Conservation (phyloP, 2,113 vertebrate species). For the Noturus placidus region DNA sequence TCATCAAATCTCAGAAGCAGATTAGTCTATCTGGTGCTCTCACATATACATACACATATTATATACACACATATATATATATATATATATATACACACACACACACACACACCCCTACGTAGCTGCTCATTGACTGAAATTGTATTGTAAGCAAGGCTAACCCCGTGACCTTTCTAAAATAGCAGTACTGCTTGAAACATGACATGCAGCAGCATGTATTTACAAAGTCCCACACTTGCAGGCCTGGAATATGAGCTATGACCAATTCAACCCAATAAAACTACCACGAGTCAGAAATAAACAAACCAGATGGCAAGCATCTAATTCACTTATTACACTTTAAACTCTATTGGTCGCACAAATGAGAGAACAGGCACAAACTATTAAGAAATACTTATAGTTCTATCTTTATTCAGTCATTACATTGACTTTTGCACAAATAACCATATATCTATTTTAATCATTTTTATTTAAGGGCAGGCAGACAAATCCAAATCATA, state of each 20-base stretch:
- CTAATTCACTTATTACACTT: not conserved
- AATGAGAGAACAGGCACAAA: not conserved
- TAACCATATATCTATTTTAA: not conserved
- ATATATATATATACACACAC: no score
- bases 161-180: not conserved
- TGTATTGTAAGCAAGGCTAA: not conserved
- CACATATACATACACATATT: no score
- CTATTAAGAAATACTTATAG: not conserved
- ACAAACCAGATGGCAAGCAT: not conserved
- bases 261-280: not conserved
- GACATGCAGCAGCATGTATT: not conserved
- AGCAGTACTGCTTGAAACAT: not conserved
- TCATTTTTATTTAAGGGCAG: no score
- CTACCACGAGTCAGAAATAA: not conserved
- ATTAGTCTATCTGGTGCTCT: no score
- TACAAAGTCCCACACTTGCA: not conserved
- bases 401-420: not conserved
- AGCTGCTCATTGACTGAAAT: not conserved
- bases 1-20: not conserved
- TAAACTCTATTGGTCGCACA: not conserved
- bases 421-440: not conserved
- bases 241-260: not conserved
- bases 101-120: no score
- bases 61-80: no score
- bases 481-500: no score